Percentiles rank a stretch among this genome's conserved stretches.
These are phyloP conservation scores for Oscheius onirici DNA, from an alignment of 2,888 invertebrate genomes.

Conservation along the genomic window DNA sequence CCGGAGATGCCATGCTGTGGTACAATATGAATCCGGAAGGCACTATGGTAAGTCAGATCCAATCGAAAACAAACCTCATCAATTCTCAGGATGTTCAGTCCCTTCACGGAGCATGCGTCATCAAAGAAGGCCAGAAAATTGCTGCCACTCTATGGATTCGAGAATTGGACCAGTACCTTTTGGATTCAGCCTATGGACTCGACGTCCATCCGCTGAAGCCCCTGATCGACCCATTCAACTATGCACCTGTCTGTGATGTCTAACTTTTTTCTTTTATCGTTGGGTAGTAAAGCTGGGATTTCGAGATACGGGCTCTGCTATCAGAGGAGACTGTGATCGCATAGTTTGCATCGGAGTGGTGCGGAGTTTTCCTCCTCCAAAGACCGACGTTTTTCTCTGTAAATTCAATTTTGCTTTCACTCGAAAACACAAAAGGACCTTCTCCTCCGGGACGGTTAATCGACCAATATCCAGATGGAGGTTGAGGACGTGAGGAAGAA, in stretches of 20 bases:
- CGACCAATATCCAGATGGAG: constrained; percentile 55
- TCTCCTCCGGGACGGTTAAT: constrained; percentile 36
- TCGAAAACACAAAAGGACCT: constrained; percentile 2
- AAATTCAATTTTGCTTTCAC: constrained; percentile 9
- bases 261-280: not conserved
- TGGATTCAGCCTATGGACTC: not conserved
- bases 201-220: not conserved
- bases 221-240: not conserved
- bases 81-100: not conserved
- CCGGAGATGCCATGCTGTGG: constrained; percentile 65
- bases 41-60: not conserved
- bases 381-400: constrained; percentile 42
- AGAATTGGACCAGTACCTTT: constrained; percentile 18
- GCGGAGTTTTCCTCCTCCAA: constrained; percentile 38
- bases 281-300: constrained; percentile 27
- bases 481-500: constrained; percentile 50
- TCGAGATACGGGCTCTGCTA: constrained; percentile 24
- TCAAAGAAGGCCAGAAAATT: constrained; percentile 55
- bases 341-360: constrained; percentile 40
- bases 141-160: constrained; percentile 44
- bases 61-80: not conserved
- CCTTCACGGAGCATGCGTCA: constrained; percentile 63
- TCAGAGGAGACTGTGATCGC: constrained; percentile 29
- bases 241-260: not conserved
- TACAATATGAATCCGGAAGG: constrained; percentile 51